Evolutionary conservation across 2,888 invertebrate genomes (phyloP).

Genomic region (Dysmachus trigonus): DNA sequence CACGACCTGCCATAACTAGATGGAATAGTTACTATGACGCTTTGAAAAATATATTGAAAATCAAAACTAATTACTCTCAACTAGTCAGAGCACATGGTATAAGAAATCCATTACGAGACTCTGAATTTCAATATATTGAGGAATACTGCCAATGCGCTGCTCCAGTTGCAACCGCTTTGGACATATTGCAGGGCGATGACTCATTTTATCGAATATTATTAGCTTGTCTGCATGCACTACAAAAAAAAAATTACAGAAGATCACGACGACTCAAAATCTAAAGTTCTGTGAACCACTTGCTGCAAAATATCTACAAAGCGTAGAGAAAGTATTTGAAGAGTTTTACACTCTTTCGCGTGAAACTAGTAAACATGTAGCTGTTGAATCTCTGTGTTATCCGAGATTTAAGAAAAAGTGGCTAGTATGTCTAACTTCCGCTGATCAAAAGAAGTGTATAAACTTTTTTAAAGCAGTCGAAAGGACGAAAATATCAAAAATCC

Average conservation of each 20-base stretch:
- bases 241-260: neutral
- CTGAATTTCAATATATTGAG: neutral
- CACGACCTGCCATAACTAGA: constrained; percentile 28
- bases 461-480: neutral
- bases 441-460: neutral
- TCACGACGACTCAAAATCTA: neutral
- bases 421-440: neutral
- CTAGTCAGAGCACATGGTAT: neutral
- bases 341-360: neutral
- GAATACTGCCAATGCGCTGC: neutral
- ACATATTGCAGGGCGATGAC: neutral
- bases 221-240: neutral
- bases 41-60: too few relatives aligned
- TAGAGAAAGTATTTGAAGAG: neutral
- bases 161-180: neutral
- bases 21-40: constrained; percentile 47
- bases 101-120: neutral
- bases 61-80: neutral
- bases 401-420: neutral
- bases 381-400: neutral
- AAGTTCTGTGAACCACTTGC: neutral
- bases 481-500: neutral
- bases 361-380: neutral
- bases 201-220: neutral
- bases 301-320: neutral